A percentile compares a stretch with the other conserved stretches of the same genome.
Conservation (phyloP, 2,113 vertebrate genomes). For the Carollia perspicillata region DNA sequence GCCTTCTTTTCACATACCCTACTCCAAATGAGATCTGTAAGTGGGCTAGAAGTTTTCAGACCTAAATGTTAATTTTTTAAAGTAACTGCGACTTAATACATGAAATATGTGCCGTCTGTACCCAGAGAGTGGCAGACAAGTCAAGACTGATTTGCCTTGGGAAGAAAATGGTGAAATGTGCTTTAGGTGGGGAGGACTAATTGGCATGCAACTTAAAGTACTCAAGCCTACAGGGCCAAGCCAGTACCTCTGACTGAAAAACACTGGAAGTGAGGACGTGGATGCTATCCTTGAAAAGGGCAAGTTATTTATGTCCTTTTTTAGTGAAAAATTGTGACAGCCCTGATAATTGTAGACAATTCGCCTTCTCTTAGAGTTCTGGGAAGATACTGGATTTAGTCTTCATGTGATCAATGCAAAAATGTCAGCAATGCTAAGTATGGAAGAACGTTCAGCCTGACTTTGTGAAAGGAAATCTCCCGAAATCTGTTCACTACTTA, state of each 20-base stretch:
- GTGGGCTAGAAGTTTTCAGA: background rate
- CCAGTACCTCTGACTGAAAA: slow-evolving; percentile 1
- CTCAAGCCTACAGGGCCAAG: background rate
- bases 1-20: background rate
- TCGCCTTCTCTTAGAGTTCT: background rate
- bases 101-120: background rate
- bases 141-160: slow-evolving; percentile 4
- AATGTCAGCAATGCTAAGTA: background rate
- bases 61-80: background rate
- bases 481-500: background rate
- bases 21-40: background rate
- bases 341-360: background rate
- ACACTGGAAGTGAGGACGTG: background rate
- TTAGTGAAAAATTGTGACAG: slow-evolving; percentile 22
- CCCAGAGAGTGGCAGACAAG: background rate
- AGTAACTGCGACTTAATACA: background rate
- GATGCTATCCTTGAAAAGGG: background rate
- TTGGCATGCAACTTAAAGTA: slow-evolving; percentile 11
- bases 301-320: background rate
- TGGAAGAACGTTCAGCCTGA: background rate
- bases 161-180: background rate
- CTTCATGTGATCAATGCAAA: background rate
- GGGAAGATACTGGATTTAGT: background rate
- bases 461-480: background rate
- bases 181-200: background rate